phyloP scores from a whole-genome alignment of 2,113 vertebrate species.

The Bubo scandiacus region DNA sequence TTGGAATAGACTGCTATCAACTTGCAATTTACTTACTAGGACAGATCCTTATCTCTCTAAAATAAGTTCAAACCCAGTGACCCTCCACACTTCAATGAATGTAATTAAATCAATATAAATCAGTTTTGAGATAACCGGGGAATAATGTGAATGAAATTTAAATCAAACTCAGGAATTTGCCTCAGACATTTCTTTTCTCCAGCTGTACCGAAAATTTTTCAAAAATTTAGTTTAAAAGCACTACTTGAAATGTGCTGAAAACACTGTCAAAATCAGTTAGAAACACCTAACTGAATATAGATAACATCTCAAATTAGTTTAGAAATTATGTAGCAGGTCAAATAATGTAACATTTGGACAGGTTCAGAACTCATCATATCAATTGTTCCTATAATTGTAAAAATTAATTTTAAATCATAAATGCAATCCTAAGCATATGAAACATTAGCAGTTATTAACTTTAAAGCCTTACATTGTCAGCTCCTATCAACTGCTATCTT shows the following conservation, averaged over 20 bases:
- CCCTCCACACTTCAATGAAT: neutral
- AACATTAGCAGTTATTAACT: neutral
- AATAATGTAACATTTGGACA: neutral
- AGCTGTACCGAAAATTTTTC: neutral
- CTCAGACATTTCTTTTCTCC: neutral
- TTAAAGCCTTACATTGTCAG: neutral
- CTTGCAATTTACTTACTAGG: neutral
- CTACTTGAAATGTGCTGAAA: neutral
- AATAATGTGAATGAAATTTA: neutral
- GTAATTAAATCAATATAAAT: neutral
- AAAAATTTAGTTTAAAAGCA: neutral
- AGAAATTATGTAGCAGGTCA: neutral
- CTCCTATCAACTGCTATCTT: neutral
- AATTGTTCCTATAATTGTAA: neutral
- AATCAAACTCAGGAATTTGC: neutral
- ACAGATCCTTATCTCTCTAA: neutral
- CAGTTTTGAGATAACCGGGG: neutral
- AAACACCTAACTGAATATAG: neutral
- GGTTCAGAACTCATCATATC: neutral
- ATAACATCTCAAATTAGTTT: neutral
- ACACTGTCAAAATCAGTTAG: neutral
- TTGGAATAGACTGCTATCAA: neutral
- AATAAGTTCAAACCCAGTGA: neutral
- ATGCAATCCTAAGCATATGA: neutral
- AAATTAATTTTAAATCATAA: slow-evolving; percentile 4